A percentile compares a stretch with the other conserved stretches of the same genome.
Conservation (phyloP, 2,888 invertebrate species). For the Apotomis betuletana region DNA sequence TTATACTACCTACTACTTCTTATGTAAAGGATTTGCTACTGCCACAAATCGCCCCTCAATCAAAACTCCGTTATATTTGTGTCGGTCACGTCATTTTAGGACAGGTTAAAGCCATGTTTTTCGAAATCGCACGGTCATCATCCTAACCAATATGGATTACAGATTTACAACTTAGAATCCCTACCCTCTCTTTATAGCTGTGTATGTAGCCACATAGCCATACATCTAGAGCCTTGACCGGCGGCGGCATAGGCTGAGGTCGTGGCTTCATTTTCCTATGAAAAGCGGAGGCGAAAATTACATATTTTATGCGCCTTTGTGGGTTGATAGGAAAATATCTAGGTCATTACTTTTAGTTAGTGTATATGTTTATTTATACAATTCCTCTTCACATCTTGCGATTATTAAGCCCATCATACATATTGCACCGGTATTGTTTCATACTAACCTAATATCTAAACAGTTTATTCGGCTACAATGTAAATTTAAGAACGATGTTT, state of each 20-base stretch:
- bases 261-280: conserved; percentile 6
- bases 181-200: background rate
- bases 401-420: too few relatives aligned
- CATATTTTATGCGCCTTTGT: background rate
- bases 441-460: too few relatives aligned
- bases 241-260: background rate
- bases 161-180: conserved; percentile 22
- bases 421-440: too few relatives aligned
- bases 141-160: conserved; percentile 13
- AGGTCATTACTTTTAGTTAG: conserved; percentile 42
- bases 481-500: too few relatives aligned
- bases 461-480: too few relatives aligned
- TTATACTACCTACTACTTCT: too few relatives aligned
- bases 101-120: background rate
- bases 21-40: too few relatives aligned
- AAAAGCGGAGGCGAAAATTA: background rate
- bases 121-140: conserved; percentile 5
- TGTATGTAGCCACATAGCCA: background rate
- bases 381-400: background rate
- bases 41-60: background rate
- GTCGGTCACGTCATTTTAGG: background rate
- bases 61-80: background rate
- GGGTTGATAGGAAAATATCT: background rate
- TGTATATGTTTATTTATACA: background rate
- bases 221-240: conserved; percentile 5